These are phyloP conservation scores for Enteromius paludinosus DNA, from an alignment of 2,797 vertebrate genomes.

Conservation along the genomic window DNA sequence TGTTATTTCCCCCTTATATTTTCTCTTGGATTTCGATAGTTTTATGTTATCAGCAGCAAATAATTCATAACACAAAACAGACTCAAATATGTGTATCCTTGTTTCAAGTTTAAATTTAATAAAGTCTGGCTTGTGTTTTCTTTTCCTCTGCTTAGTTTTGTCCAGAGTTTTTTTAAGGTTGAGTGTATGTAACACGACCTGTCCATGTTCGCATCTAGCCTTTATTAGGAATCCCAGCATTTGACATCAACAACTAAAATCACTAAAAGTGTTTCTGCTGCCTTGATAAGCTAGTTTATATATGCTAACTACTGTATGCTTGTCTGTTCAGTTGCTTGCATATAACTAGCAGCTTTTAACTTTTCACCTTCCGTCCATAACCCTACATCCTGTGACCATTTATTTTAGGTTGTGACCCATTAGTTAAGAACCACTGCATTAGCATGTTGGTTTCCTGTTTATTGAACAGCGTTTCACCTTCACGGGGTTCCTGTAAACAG, in stretches of 20 bases:
- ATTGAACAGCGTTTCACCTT: not conserved
- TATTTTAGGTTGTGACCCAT: not conserved
- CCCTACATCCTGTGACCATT: not conserved
- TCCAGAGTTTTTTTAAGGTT: not conserved
- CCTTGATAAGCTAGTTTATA: not conserved
- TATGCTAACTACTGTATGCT: not conserved
- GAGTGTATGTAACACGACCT: not conserved
- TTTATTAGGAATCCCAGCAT: not conserved
- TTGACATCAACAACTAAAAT: not conserved
- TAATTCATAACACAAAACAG: not conserved
- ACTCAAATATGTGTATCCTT: not conserved
- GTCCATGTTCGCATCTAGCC: not conserved
- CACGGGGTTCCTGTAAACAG: slow-evolving; percentile 4
- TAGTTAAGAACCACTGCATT: not conserved
- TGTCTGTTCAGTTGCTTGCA: not conserved
- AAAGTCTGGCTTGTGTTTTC: not conserved
- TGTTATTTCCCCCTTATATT: not conserved
- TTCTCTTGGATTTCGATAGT: not conserved
- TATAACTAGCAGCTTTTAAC: not conserved
- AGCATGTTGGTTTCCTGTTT: slow-evolving; percentile 1
- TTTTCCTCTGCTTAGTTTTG: not conserved
- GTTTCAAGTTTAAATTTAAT: not conserved
- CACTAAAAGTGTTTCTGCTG: not conserved
- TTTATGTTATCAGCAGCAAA: not conserved
- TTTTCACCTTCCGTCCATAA: not conserved